phyloP scores from a whole-genome alignment of 1,140 invertebrate species.

The Heliothis virescens region DNA sequence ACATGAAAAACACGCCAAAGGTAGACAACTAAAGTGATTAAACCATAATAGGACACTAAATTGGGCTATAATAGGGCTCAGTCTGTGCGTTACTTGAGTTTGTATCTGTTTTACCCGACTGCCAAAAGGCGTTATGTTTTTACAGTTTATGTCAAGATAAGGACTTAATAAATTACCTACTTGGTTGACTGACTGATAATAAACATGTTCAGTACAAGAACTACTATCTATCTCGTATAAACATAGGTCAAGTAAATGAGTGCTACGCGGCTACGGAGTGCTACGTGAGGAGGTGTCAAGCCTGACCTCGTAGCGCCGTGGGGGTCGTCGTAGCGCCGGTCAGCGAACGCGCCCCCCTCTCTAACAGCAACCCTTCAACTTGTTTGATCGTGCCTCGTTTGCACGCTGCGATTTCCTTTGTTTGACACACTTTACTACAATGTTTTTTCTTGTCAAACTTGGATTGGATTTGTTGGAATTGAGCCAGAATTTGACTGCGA shows the following conservation, averaged over 20 bases:
- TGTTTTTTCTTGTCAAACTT: not conserved
- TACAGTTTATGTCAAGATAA: too few species aligned
- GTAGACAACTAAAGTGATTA: too few species aligned
- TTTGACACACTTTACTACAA: slow-evolving; percentile 13
- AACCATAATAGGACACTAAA: too few species aligned
- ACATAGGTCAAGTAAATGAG: not conserved
- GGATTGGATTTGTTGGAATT: slow-evolving; percentile 19
- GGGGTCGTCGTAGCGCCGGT: not conserved
- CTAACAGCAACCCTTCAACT: slow-evolving; percentile 15
- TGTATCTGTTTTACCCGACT: too few species aligned
- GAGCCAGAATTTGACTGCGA: not conserved
- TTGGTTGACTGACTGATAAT: too few species aligned
- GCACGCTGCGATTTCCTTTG: slow-evolving; percentile 18
- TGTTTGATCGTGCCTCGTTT: slow-evolving; percentile 33
- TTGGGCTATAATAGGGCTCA: too few species aligned
- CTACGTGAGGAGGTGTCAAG: slow-evolving; percentile 1
- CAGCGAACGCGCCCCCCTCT: slow-evolving; percentile 19
- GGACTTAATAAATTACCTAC: too few species aligned
- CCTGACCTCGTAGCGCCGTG: not conserved
- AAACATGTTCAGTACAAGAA: too few species aligned
- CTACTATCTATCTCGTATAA: not conserved
- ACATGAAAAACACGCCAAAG: not conserved
- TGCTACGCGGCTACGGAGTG: not conserved
- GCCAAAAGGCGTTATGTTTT: too few species aligned
- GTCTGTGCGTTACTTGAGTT: too few species aligned